A percentile compares a stretch with the other conserved stretches of the same genome.
phyloP scores from a whole-genome alignment of 2,113 vertebrate species.

The Calonectris borealis region DNA sequence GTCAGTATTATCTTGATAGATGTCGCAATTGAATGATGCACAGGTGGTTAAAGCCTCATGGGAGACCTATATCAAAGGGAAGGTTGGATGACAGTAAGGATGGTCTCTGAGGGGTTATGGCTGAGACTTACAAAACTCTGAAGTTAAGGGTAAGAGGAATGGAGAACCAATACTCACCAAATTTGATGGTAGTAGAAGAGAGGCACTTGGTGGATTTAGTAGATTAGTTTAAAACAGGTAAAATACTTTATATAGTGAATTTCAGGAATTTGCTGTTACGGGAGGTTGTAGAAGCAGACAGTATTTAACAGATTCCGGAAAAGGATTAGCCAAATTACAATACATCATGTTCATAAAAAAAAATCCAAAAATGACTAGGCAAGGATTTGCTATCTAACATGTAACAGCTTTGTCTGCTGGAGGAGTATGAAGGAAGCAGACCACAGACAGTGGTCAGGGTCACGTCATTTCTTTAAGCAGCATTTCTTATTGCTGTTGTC shows the following conservation, averaged over 20 bases:
- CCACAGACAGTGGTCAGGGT: background rate
- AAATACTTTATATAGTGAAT: background rate
- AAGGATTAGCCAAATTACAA: background rate
- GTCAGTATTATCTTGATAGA: accelerated
- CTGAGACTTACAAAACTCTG: too few species aligned
- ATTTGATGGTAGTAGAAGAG: background rate
- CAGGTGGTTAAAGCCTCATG: background rate
- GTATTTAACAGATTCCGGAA: background rate
- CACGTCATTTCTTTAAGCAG: background rate
- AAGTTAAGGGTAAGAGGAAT: background rate
- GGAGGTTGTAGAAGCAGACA: background rate
- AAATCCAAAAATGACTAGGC: background rate
- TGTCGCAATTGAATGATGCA: background rate
- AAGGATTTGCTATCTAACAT: background rate
- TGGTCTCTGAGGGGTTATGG: too few species aligned
- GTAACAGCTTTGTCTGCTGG: background rate
- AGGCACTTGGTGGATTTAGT: background rate
- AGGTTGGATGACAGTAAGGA: accelerated
- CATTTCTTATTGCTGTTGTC: background rate
- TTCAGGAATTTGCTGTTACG: background rate
- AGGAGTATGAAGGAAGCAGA: background rate
- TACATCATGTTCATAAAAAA: background rate
- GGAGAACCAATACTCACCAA: too few species aligned
- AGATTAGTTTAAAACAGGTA: background rate
- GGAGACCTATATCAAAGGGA: background rate